These are phyloP conservation scores for Ispidina lecontei DNA, from an alignment of 2,797 vertebrate species.

Conservation along the genomic window DNA sequence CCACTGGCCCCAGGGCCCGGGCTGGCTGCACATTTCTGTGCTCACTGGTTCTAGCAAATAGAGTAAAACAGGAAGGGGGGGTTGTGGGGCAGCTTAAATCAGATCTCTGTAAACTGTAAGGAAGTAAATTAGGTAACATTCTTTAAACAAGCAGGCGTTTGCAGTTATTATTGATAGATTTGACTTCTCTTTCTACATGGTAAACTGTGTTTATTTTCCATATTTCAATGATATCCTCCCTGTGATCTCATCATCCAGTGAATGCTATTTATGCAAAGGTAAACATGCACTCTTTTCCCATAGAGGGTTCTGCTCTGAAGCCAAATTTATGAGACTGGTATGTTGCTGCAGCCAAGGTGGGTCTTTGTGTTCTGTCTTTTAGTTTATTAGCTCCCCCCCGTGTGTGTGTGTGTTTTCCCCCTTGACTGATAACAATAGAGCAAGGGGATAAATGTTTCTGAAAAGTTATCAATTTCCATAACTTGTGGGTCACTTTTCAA, in stretches of 20 bases:
- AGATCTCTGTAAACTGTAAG: constrained; percentile 54
- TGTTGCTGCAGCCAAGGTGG: background rate
- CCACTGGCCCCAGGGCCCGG: constrained; percentile 67
- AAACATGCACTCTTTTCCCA: background rate
- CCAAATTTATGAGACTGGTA: background rate
- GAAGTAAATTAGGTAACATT: constrained; percentile 56
- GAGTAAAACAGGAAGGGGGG: constrained; percentile 2
- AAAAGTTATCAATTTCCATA: background rate
- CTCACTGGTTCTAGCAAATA: constrained; percentile 66
- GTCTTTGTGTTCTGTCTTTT: background rate
- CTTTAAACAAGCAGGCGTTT: constrained; percentile 6
- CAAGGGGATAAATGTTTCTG: background rate
- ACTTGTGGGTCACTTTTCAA: background rate
- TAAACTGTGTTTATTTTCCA: background rate
- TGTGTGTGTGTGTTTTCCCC: background rate
- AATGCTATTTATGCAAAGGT: constrained; percentile 24
- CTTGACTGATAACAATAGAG: background rate
- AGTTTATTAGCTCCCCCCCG: background rate
- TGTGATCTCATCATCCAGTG: background rate
- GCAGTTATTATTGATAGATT: background rate
- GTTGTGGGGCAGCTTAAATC: constrained; percentile 39
- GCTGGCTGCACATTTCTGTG: constrained; percentile 71
- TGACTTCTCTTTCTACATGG: background rate
- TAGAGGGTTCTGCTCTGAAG: background rate
- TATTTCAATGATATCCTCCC: background rate